A percentile compares a stretch with the other conserved stretches of the same genome.
phyloP scores from a whole-genome alignment of 2,113 vertebrate species.

The Argyrosomus japonicus region DNA sequence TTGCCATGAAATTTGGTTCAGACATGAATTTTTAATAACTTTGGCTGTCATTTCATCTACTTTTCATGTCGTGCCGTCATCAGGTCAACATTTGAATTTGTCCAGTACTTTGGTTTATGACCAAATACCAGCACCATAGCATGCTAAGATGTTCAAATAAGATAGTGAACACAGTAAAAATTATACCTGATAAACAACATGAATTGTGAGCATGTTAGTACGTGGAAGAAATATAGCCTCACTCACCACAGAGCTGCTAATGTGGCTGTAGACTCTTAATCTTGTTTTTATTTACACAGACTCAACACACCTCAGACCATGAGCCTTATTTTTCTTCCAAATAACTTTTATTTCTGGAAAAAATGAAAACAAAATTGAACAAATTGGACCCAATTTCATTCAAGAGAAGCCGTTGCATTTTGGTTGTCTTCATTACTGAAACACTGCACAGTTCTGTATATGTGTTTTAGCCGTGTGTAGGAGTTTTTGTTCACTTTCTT shows the following conservation, averaged over 20 bases:
- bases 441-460: background rate
- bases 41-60: background rate
- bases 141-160: too few species aligned
- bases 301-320: background rate
- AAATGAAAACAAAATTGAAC: background rate
- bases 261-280: background rate
- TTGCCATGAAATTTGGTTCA: background rate
- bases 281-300: background rate
- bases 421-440: slow-evolving; percentile 13
- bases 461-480: background rate
- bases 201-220: too few species aligned
- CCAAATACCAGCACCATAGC: background rate
- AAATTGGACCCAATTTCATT: slow-evolving; percentile 14
- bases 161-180: too few species aligned
- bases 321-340: background rate
- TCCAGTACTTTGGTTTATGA: background rate
- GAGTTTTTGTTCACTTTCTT: slow-evolving; percentile 6
- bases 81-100: background rate
- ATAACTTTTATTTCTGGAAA: background rate
- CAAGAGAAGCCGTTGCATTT: slow-evolving; percentile 1
- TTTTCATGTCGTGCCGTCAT: background rate
- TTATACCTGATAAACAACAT: too few species aligned
- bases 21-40: background rate
- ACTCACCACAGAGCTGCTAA: background rate
- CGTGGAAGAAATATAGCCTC: background rate